Percentiles rank a stretch among this genome's conserved stretches.
These are phyloP conservation scores for Grus americana DNA, from an alignment of 2,113 vertebrate species.

Conservation along the genomic window DNA sequence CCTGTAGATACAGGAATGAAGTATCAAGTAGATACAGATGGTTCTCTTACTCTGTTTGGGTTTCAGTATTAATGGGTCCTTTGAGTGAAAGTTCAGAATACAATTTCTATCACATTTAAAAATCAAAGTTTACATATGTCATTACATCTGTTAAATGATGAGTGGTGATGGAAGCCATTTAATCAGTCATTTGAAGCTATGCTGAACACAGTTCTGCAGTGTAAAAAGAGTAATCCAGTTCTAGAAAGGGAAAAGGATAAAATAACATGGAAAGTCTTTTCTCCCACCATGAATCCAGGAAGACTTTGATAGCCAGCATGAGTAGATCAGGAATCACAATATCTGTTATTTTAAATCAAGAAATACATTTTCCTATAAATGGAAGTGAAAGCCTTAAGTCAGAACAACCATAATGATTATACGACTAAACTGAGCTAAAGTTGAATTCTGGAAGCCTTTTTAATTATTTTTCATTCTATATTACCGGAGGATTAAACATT, in stretches of 20 bases:
- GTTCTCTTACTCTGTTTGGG: neutral
- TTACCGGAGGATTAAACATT: slow-evolving; percentile 2
- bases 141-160: neutral
- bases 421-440: neutral
- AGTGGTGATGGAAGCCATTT: neutral
- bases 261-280: neutral
- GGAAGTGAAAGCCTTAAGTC: neutral
- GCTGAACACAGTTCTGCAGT: neutral
- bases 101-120: neutral
- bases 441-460: neutral
- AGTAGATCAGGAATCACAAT: neutral
- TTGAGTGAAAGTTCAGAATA: neutral
- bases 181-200: neutral
- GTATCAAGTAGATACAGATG: neutral
- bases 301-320: neutral
- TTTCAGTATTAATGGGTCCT: neutral
- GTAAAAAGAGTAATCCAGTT: neutral
- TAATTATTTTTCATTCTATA: neutral
- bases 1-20: neutral
- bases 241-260: neutral
- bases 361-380: neutral
- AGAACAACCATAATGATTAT: neutral
- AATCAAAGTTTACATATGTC: neutral
- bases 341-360: neutral
- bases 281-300: neutral